A percentile compares a stretch with the other conserved stretches of the same genome.
Evolutionary conservation across 2,113 vertebrate species (phyloP).

Genomic region (Sialia sialis): DNA sequence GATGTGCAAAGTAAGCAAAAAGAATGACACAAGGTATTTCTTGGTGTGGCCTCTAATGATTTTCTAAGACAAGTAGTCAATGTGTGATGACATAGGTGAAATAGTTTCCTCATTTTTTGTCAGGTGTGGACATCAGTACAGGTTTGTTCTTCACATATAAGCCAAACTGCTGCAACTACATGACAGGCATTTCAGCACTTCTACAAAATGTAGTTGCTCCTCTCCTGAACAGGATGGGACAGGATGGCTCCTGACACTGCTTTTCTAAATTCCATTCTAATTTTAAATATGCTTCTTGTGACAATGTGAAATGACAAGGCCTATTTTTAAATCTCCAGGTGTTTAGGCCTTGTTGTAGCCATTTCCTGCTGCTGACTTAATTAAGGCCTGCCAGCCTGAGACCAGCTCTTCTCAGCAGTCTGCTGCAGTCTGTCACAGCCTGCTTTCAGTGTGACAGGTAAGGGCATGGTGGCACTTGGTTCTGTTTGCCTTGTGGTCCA

Average conservation of each 20-base stretch:
- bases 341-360: background rate
- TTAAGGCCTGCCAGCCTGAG: background rate
- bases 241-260: background rate
- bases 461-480: background rate
- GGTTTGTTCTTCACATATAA: background rate
- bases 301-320: background rate
- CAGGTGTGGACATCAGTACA: background rate
- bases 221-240: background rate
- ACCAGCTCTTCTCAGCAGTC: background rate
- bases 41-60: background rate
- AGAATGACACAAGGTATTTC: background rate
- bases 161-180: background rate
- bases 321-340: background rate
- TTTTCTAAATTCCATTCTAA: background rate
- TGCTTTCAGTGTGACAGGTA: rapidly evolving
- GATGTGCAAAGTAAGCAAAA: background rate
- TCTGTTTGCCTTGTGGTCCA: background rate
- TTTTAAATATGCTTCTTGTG: background rate
- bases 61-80: background rate
- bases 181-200: background rate
- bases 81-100: background rate
- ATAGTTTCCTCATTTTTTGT: background rate
- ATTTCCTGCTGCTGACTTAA: constrained; percentile 5
- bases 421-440: background rate
- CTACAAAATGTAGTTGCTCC: background rate